Evolutionary conservation across 1,140 invertebrate genomes (phyloP).

Genomic region (Leptestheria dahalacensis): DNA sequence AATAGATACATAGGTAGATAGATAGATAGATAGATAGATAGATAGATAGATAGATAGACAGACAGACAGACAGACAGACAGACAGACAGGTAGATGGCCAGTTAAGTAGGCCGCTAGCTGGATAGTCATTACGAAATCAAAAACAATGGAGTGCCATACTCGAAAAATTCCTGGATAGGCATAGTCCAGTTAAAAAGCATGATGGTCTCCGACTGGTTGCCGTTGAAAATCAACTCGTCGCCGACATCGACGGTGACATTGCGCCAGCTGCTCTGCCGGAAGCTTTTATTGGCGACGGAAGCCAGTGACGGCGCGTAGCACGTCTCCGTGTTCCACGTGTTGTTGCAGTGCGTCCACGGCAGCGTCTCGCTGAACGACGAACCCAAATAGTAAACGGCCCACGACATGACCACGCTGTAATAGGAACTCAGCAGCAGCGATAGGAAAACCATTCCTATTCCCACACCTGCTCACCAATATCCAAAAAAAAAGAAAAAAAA

Average conservation of each 20-base stretch:
- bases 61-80: too few relatives aligned
- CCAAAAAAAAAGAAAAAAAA: too few relatives aligned
- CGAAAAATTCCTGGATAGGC: constrained; percentile 13
- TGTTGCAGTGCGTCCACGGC: constrained; percentile 35
- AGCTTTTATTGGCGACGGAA: neutral
- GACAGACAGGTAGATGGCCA: too few relatives aligned
- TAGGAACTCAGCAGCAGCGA: constrained; percentile 38
- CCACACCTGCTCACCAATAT: constrained; percentile 39
- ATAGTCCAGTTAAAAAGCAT: constrained; percentile 1
- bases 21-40: too few relatives aligned
- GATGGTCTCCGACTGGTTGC: neutral
- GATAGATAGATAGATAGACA: too few relatives aligned
- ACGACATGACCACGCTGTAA: constrained; percentile 39
- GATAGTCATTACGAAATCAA: neutral
- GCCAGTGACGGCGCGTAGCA: constrained; percentile 21
- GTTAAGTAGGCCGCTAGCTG: too few relatives aligned
- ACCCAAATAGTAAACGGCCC: constrained; percentile 35
- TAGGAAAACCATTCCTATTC: constrained; percentile 39
- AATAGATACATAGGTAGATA: too few relatives aligned
- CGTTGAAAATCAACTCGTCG: neutral
- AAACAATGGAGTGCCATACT: neutral
- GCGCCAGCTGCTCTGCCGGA: neutral
- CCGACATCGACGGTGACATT: neutral
- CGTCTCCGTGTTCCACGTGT: constrained; percentile 33
- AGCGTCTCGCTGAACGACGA: constrained; percentile 29